phyloP scores from a whole-genome alignment of 1,140 invertebrate genomes.

The Apolygus lucorum region DNA sequence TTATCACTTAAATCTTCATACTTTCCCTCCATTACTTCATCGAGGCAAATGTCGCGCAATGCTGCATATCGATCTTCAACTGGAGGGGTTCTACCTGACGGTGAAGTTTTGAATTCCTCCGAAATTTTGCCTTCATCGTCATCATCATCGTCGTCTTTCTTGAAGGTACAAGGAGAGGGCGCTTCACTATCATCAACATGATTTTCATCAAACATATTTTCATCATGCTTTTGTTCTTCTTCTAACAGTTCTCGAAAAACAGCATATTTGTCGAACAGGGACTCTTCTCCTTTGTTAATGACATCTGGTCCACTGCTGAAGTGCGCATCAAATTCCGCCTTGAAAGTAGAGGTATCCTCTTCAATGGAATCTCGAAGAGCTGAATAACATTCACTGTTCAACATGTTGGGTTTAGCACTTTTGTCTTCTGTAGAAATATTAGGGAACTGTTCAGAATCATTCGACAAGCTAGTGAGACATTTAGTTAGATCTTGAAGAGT shows the following conservation, averaged over 20 bases:
- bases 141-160: conserved; percentile 27
- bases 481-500: conserved; percentile 73
- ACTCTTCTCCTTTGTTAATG: conserved; percentile 31
- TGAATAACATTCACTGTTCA: conserved; percentile 32
- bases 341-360: conserved; percentile 41
- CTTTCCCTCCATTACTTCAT: conserved; percentile 41
- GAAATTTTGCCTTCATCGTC: conserved; percentile 29
- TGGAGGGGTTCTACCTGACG: conserved; percentile 33
- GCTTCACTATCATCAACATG: conserved; percentile 40
- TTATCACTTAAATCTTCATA: conserved; percentile 33
- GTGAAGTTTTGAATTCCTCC: conserved; percentile 26
- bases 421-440: conserved; percentile 31
- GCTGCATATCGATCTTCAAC: conserved; percentile 57
- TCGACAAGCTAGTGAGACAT: conserved; percentile 50
- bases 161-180: background rate
- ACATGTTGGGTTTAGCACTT: conserved; percentile 24
- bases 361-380: conserved; percentile 33
- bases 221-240: conserved; percentile 44
- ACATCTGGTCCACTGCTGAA: conserved; percentile 44
- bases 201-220: conserved; percentile 32
- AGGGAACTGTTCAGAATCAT: conserved; percentile 28
- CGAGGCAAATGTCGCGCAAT: conserved; percentile 55
- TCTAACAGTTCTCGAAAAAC: conserved; percentile 74
- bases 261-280: conserved; percentile 65
- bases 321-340: conserved; percentile 52